A percentile compares a stretch with the other conserved stretches of the same genome.
Conservation (phyloP, 2,113 vertebrate genomes). For the Nannospalax galili region DNA sequence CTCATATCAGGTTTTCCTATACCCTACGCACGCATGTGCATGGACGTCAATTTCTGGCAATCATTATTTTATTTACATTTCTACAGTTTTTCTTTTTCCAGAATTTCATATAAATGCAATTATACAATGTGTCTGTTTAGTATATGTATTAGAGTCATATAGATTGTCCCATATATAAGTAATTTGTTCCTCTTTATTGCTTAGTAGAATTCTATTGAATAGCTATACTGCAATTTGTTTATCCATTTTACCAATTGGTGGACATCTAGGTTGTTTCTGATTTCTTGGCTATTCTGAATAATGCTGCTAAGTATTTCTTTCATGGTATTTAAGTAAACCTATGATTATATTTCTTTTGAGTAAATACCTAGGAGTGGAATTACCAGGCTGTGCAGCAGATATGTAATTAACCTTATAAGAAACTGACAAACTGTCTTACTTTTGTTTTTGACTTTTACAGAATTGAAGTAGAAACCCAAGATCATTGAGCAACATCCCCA, state of each 20-base stretch:
- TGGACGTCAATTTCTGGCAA: not conserved
- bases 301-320: not conserved
- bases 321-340: not conserved
- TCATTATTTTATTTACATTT: not conserved
- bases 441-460: not conserved
- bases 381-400: not conserved
- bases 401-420: not conserved
- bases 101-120: conserved; percentile 23
- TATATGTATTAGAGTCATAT: too few species aligned
- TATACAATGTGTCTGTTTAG: not conserved
- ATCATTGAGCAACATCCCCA: not conserved
- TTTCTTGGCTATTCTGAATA: conserved; percentile 5
- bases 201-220: conserved; percentile 14
- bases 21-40: too few species aligned
- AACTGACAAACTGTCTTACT: conserved; percentile 11
- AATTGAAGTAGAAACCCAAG: not conserved
- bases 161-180: not conserved
- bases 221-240: not conserved
- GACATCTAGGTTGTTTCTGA: not conserved
- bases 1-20: not conserved
- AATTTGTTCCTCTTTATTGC: conserved; percentile 3
- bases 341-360: not conserved
- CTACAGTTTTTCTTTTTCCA: conserved; percentile 23
- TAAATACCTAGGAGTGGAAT: not conserved
- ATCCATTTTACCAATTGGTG: not conserved